A percentile compares a stretch with the other conserved stretches of the same genome.
Evolutionary conservation across 2,888 invertebrate genomes (phyloP).

Genomic region (Tigriopus californicus): DNA sequence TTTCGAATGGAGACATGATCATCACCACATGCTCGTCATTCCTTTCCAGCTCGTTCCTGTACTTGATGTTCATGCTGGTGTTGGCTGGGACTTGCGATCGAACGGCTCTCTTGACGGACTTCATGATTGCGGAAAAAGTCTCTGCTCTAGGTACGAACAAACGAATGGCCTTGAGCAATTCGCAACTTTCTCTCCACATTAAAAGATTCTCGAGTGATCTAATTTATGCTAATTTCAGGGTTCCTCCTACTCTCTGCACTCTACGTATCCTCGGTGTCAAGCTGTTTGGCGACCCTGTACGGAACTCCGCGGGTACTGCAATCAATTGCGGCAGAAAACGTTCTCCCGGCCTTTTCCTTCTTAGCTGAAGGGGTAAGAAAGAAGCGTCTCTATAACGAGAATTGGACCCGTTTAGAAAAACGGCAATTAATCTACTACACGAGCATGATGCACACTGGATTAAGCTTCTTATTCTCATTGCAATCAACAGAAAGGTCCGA

Average conservation of each 20-base stretch:
- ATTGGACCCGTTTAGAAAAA: not conserved
- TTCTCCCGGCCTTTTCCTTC: conserved; percentile 68
- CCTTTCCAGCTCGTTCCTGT: conserved; percentile 37
- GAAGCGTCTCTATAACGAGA: not conserved
- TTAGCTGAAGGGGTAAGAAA: conserved; percentile 67
- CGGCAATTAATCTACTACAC: too few relatives aligned
- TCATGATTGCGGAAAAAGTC: conserved; percentile 79
- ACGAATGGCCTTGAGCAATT: conserved; percentile 16
- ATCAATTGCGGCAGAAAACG: conserved; percentile 84
- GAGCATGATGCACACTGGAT: not conserved
- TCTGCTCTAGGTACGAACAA: conserved; percentile 45
- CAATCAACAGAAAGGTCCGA: conserved; percentile 63
- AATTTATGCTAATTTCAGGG: conserved; percentile 23
- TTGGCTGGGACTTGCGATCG: conserved; percentile 71
- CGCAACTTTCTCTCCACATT: not conserved
- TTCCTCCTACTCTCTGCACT: conserved; percentile 71
- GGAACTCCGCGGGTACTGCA: conserved; percentile 86
- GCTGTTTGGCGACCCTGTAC: conserved; percentile 86
- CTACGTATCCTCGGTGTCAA: conserved; percentile 88
- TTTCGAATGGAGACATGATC: too few relatives aligned
- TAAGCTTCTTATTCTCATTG: conserved; percentile 14
- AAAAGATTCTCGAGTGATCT: not conserved
- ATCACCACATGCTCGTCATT: not conserved
- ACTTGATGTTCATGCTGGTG: conserved; percentile 70
- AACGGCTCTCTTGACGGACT: conserved; percentile 48